phyloP scores from a whole-genome alignment of 2,888 invertebrate genomes.

The Andrena haemorrhoa region DNA sequence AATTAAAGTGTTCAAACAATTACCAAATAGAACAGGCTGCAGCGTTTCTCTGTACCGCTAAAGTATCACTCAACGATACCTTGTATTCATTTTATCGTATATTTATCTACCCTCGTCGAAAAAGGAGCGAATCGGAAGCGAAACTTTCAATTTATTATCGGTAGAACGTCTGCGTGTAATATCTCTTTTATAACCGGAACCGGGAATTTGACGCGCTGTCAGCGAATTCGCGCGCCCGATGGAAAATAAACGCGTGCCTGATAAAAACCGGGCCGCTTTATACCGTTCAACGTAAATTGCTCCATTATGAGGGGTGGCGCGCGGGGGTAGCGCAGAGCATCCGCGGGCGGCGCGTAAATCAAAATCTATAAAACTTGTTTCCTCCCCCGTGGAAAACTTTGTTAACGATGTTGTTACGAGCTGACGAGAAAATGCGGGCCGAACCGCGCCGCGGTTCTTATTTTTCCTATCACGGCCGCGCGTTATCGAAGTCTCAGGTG shows the following conservation, averaged over 20 bases:
- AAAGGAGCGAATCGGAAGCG: too few species aligned
- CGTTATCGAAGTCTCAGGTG: constrained; percentile 71
- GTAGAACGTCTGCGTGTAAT: constrained; percentile 4
- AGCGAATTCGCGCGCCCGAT: constrained; percentile 15
- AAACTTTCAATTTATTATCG: neutral
- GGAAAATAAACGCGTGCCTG: constrained; percentile 46
- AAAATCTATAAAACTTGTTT: constrained; percentile 50
- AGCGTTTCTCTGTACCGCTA: too few species aligned
- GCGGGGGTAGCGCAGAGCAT: neutral
- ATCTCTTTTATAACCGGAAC: constrained; percentile 10
- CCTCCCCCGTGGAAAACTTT: constrained; percentile 40
- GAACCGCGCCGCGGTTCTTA: constrained; percentile 37
- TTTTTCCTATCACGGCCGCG: constrained; percentile 61
- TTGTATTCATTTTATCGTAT: too few species aligned
- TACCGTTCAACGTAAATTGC: constrained; percentile 53
- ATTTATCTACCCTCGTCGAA: too few species aligned
- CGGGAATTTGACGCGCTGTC: constrained; percentile 40
- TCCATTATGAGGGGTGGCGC: constrained; percentile 40
- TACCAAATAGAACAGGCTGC: too few species aligned
- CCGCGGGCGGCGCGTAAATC: constrained; percentile 47
- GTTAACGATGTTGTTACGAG: constrained; percentile 60
- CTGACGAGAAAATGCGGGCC: constrained; percentile 22
- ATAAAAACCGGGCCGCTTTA: constrained; percentile 31
- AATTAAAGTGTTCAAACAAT: too few species aligned
- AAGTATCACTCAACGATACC: too few species aligned